Percentiles rank a stretch among this genome's conserved stretches.
These are phyloP conservation scores for Lutraria rhynchaena DNA, from an alignment of 1,140 invertebrate species.

Conservation along the genomic window DNA sequence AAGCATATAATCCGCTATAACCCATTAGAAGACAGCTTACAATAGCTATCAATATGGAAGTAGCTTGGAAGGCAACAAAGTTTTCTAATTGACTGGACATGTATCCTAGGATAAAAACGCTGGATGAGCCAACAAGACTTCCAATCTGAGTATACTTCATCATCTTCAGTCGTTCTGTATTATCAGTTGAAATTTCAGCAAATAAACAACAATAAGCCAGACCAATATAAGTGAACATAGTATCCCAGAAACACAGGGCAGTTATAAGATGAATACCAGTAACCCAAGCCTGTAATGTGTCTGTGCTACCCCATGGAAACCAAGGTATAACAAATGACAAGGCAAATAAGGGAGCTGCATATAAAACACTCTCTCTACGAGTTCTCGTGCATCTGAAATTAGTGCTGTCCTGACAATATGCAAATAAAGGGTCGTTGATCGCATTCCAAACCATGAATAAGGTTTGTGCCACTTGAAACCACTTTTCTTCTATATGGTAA, in stretches of 20 bases:
- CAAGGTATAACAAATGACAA: slow-evolving; percentile 82
- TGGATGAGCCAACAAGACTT: slow-evolving; percentile 69
- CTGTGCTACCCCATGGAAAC: slow-evolving; percentile 79
- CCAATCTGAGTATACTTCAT: slow-evolving; percentile 79
- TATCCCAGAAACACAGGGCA: slow-evolving; percentile 82
- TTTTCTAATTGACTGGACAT: slow-evolving; percentile 74
- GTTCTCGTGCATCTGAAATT: slow-evolving; percentile 76
- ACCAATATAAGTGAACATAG: slow-evolving; percentile 82
- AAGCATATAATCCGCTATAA: slow-evolving; percentile 72
- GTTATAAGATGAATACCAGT: slow-evolving; percentile 82
- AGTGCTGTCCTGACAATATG: slow-evolving; percentile 80
- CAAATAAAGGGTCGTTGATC: slow-evolving; percentile 83
- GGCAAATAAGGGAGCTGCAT: slow-evolving; percentile 80
- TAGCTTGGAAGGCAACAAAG: slow-evolving; percentile 77
- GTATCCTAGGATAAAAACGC: slow-evolving; percentile 69
- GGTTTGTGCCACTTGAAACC: slow-evolving; percentile 82
- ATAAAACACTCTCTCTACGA: slow-evolving; percentile 79
- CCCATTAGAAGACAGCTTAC: slow-evolving; percentile 71
- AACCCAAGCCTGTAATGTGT: slow-evolving; percentile 52
- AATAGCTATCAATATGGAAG: slow-evolving; percentile 71
- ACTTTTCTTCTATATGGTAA: slow-evolving; percentile 81
- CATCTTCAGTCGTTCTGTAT: slow-evolving; percentile 75
- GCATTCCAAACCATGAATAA: slow-evolving; percentile 83
- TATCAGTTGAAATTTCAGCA: slow-evolving; percentile 79
- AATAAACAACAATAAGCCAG: slow-evolving; percentile 81